Conservation (phyloP, 1,140 invertebrate genomes). For the Leptonema lineaticorne region DNA sequence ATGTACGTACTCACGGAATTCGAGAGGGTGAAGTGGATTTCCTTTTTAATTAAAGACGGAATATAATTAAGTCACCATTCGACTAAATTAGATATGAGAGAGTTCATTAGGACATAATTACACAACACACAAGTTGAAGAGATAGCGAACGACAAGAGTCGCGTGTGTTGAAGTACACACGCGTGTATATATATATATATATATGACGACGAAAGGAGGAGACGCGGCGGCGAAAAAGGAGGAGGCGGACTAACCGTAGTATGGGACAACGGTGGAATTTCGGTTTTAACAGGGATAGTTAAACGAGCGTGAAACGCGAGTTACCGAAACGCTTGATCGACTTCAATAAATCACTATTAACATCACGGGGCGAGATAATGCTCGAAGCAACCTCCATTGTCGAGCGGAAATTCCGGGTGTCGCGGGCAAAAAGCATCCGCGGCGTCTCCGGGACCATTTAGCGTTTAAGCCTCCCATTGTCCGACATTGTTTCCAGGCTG, state of each 20-base stretch:
- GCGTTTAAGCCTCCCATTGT: slow-evolving; percentile 36
- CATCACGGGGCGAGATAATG: slow-evolving; percentile 24
- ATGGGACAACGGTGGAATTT: too few species aligned
- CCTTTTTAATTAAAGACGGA: too few species aligned
- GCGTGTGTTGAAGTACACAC: too few species aligned
- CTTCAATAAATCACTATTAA: slow-evolving; percentile 39
- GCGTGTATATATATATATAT: background rate
- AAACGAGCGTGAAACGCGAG: background rate
- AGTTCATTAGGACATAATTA: background rate
- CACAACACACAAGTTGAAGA: background rate
- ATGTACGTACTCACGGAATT: too few species aligned
- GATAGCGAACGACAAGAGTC: too few species aligned
- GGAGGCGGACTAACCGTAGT: too few species aligned
- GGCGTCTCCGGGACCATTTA: background rate
- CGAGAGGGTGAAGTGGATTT: too few species aligned
- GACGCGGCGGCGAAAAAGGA: too few species aligned
- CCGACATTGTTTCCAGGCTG: slow-evolving; percentile 32
- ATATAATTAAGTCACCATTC: too few species aligned
- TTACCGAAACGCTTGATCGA: background rate
- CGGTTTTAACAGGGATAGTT: too few species aligned
- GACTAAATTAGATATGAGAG: too few species aligned
- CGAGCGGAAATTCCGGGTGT: slow-evolving; percentile 12
- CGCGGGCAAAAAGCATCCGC: slow-evolving; percentile 12
- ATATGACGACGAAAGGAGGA: too few species aligned
- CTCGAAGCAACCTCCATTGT: slow-evolving; percentile 29